Base-by-base conservation (phyloP, 2,113 vertebrate species). In the Ailuropoda melanoleuca region DNA sequence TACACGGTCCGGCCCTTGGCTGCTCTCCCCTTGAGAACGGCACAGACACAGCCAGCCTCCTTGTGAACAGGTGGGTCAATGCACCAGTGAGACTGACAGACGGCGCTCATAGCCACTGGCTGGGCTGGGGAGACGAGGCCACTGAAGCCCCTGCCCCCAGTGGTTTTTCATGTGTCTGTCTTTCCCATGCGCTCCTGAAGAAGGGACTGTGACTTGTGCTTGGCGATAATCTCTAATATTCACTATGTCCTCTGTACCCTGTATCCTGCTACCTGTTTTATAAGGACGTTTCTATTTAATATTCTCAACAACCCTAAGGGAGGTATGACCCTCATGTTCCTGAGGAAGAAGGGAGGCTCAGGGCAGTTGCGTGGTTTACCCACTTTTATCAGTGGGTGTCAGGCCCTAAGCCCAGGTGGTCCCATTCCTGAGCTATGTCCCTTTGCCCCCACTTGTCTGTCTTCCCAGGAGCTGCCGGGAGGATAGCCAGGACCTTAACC, bases 1-100 rank as follows among this genome's bases (percentile, higher is more conserved):
- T 72, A 82, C 1, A 2, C 12, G 46, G 12, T 21, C n/a, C 0
- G 0, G n/a, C 13, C 21, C 55, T 23, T 12, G 24, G 37, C 21
- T 12, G 29, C 15, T 92, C 8, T 68, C 21, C 53, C 37, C 56
- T 18, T 11, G 50, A 90, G 17, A 19, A 77, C 0, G 4, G 55
- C 18, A 14, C 29, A 43, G 46, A 68, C 66, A 81, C 39, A 23
- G 10, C 4, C 0, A 3, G 48, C 60, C 18, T 82, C 58, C 50
- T 72, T 10, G 1, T 18, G 43, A 74, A 82, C 18, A 48, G 62
- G 10, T 1, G 4, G 18, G 4, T 31, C 24, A 21, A 23, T 1
- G 18, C 19, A 64, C 39, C 72, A 48, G 46, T 18, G 84, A 86
- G 50, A 56, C 37, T 8, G 2, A 37, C 12, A 34, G 66, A 0